These are phyloP conservation scores for Limnephilus marmoratus DNA, from an alignment of 2,888 invertebrate species.

Conservation along the genomic window DNA sequence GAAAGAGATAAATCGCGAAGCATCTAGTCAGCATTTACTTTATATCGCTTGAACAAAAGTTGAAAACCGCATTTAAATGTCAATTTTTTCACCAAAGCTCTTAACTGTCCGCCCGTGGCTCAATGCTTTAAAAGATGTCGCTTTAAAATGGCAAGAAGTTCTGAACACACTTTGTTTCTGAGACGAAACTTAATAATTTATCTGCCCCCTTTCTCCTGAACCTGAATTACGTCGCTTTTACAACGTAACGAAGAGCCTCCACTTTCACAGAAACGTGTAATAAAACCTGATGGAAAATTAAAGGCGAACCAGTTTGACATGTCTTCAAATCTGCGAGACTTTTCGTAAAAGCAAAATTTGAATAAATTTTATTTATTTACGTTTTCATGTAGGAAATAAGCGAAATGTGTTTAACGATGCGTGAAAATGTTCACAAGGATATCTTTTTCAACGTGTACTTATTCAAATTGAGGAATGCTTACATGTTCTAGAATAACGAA, in stretches of 20 bases:
- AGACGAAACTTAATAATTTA: constrained; percentile 25
- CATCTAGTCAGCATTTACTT: not conserved
- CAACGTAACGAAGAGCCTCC: not conserved
- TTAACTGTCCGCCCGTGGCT: constrained; percentile 2
- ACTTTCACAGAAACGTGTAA: not conserved
- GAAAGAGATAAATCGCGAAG: not conserved
- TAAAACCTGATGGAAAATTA: constrained; percentile 11
- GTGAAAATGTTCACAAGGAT: too few relatives aligned
- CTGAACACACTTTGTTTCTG: constrained; percentile 31
- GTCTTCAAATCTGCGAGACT: not conserved
- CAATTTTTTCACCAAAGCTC: constrained; percentile 28
- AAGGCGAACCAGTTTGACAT: not conserved
- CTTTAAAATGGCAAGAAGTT: constrained; percentile 25
- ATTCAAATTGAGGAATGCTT: not conserved
- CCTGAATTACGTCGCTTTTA: not conserved
- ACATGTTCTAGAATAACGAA: too few relatives aligned
- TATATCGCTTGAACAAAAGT: not conserved
- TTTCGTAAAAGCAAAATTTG: not conserved
- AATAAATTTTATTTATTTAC: not conserved
- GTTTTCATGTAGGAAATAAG: not conserved
- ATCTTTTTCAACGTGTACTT: not conserved
- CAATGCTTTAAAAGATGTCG: constrained; percentile 17
- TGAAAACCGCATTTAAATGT: not conserved
- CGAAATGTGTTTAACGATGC: not conserved
- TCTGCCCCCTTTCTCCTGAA: not conserved